phyloP scores from a whole-genome alignment of 1,140 invertebrate genomes.

The Orchesella cincta region DNA sequence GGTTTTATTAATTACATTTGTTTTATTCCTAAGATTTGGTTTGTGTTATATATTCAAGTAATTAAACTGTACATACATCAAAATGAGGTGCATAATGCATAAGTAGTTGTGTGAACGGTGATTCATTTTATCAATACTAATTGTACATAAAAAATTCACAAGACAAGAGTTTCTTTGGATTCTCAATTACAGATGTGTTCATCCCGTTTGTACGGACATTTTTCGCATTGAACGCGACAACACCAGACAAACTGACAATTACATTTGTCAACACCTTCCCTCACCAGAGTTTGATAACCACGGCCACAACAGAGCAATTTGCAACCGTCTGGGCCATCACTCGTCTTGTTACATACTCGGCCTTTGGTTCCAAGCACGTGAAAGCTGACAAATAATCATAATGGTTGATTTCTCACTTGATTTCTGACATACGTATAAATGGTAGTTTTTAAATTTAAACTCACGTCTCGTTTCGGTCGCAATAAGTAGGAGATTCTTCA shows the following conservation, averaged over 20 bases:
- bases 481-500: constrained; percentile 83
- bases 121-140: too few relatives aligned
- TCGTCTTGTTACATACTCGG: constrained; percentile 78
- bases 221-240: constrained; percentile 83
- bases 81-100: too few relatives aligned
- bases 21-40: too few relatives aligned
- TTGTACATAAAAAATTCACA: too few relatives aligned
- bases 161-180: too few relatives aligned
- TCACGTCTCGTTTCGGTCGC: constrained; percentile 81
- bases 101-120: too few relatives aligned
- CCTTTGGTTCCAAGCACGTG: constrained; percentile 82
- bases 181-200: constrained; percentile 84
- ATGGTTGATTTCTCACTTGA: background rate
- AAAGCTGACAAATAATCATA: constrained; percentile 59
- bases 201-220: constrained; percentile 75
- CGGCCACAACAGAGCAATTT: constrained; percentile 84
- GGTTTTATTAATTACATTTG: too few relatives aligned
- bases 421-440: too few relatives aligned
- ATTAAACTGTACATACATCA: too few relatives aligned
- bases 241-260: constrained; percentile 93
- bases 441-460: too few relatives aligned
- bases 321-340: constrained; percentile 77
- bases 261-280: constrained; percentile 85
- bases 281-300: constrained; percentile 83
- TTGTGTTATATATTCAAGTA: too few relatives aligned